Evolutionary conservation across 2,113 vertebrate genomes (phyloP).

Genomic region (Zapornia atra): DNA sequence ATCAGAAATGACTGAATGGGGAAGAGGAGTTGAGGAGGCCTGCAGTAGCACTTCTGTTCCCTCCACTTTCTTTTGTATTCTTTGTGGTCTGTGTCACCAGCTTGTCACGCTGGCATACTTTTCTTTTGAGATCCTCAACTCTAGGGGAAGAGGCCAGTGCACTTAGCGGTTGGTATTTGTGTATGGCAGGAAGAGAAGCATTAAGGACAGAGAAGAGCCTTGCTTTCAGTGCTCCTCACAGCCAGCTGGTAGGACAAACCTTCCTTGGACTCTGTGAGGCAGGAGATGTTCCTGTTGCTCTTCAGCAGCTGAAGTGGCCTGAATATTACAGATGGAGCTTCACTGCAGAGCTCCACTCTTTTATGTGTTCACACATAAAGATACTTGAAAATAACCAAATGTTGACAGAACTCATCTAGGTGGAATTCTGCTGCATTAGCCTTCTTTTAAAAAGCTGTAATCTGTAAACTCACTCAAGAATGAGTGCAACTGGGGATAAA

Average conservation of each 20-base stretch:
- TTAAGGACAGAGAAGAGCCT: neutral
- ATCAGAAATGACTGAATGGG: neutral
- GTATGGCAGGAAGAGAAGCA: neutral
- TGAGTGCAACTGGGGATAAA: neutral
- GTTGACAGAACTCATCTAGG: neutral
- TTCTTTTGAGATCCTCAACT: neutral
- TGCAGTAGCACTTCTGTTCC: neutral
- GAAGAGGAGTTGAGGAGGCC: neutral
- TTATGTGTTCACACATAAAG: neutral
- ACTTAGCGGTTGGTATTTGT: neutral
- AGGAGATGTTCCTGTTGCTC: neutral
- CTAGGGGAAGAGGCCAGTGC: neutral
- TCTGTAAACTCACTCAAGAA: neutral
- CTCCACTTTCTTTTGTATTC: neutral
- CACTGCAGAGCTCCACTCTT: neutral
- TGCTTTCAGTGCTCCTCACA: neutral
- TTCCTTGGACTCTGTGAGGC: neutral
- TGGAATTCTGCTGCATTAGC: neutral
- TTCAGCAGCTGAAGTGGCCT: neutral
- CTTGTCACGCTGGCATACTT: neutral
- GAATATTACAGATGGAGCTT: neutral
- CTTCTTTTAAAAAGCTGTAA: neutral
- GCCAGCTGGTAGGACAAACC: neutral
- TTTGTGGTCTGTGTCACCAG: neutral
- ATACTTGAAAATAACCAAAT: neutral